These are phyloP conservation scores for Drosophila formosana DNA, from an alignment of 2,888 invertebrate genomes.

Conservation along the genomic window DNA sequence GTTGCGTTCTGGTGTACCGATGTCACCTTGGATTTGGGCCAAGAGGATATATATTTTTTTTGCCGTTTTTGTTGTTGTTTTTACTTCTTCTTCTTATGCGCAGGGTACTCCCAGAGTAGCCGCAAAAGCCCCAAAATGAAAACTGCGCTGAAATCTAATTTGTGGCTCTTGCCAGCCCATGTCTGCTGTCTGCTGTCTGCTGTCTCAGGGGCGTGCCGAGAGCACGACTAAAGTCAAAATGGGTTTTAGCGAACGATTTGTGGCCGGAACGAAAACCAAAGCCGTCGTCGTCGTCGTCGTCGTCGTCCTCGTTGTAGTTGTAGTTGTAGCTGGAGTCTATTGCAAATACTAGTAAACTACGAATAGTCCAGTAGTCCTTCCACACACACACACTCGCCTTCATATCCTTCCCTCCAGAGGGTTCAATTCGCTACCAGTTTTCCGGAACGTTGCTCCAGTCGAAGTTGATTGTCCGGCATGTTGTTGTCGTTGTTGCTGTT, in stretches of 20 bases:
- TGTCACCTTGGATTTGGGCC: constrained; percentile 63
- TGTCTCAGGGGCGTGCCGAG: constrained; percentile 36
- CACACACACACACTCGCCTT: not conserved
- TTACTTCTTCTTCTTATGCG: not conserved
- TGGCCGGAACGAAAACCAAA: constrained; percentile 46
- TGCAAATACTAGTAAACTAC: constrained; percentile 38
- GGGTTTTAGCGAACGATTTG: constrained; percentile 73
- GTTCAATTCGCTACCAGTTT: constrained; percentile 35
- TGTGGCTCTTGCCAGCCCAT: constrained; percentile 47
- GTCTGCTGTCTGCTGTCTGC: constrained; percentile 11
- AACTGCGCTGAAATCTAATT: constrained; percentile 72
- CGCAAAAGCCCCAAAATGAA: constrained; percentile 50
- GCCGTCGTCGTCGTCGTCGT: not conserved
- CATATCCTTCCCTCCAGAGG: constrained; percentile 6
- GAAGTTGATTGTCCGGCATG: constrained; percentile 50
- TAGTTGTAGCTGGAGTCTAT: constrained; percentile 17
- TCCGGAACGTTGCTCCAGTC: constrained; percentile 41
- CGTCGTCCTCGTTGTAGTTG: not conserved
- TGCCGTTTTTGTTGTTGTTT: not conserved
- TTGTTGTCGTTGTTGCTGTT: constrained; percentile 27
- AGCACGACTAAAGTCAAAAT: constrained; percentile 61
- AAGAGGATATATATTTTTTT: constrained; percentile 19
- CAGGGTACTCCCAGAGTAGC: constrained; percentile 14
- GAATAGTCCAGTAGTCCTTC: constrained; percentile 18
- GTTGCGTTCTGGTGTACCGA: constrained; percentile 36